These are phyloP conservation scores for Drosophila siamana DNA, from an alignment of 2,888 invertebrate species.

Conservation along the genomic window DNA sequence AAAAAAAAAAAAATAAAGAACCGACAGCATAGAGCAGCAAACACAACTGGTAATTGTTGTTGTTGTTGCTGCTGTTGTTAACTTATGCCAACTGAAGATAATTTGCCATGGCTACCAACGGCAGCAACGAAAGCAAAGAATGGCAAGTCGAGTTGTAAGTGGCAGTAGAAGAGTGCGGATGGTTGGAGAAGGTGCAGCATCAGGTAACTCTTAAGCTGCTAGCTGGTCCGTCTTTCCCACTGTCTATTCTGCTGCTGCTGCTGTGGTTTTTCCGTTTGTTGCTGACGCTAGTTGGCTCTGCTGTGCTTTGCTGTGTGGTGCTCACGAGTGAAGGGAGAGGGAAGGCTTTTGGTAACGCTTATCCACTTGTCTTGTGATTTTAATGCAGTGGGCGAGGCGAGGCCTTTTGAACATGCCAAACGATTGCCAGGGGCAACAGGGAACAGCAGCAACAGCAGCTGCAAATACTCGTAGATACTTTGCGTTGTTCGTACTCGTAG, in stretches of 20 bases:
- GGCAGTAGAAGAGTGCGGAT: neutral
- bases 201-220: constrained; percentile 78
- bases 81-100: constrained; percentile 79
- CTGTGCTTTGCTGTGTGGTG: too few species aligned
- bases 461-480: constrained; percentile 60
- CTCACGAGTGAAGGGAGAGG: constrained; percentile 3
- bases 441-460: constrained; percentile 64
- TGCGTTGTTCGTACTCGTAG: constrained; percentile 41
- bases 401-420: constrained; percentile 65
- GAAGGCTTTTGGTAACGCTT: constrained; percentile 73
- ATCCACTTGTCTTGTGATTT: constrained; percentile 80
- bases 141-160: constrained; percentile 29
- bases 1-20: too few species aligned
- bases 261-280: constrained; percentile 75
- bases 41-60: constrained; percentile 47
- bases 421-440: constrained; percentile 75
- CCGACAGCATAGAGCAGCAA: constrained; percentile 28
- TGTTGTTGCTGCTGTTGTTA: constrained; percentile 72
- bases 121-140: constrained; percentile 63
- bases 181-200: constrained; percentile 45
- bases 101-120: constrained; percentile 77
- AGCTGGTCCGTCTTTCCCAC: constrained; percentile 37
- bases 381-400: constrained; percentile 72
- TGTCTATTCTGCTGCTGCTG: constrained; percentile 28
- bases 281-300: constrained; percentile 56